Evolutionary conservation across 2,888 invertebrate genomes (phyloP).

Genomic region (Ditula angustiorana): DNA sequence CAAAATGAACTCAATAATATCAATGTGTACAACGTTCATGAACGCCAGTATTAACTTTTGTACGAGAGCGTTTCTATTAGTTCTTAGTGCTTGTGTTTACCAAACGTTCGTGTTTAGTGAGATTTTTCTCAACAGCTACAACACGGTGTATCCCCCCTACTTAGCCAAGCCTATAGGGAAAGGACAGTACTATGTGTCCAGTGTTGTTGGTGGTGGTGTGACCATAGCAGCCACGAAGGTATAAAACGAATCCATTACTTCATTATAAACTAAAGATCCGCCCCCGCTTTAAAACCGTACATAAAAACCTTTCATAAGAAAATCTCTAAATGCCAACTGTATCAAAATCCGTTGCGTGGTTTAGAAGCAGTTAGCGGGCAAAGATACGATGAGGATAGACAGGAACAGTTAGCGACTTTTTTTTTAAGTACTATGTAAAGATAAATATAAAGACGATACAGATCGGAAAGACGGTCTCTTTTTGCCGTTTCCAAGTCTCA

Average conservation of each 20-base stretch:
- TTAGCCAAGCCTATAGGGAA: conserved; percentile 57
- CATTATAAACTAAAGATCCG: no score
- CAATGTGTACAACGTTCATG: conserved; percentile 58
- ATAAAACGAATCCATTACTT: conserved; percentile 31
- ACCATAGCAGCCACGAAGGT: conserved; percentile 62
- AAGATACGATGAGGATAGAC: no score
- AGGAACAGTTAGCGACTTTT: no score
- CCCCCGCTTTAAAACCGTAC: no score
- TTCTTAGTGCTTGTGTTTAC: conserved; percentile 70
- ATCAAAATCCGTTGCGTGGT: no score
- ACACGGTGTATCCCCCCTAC: conserved; percentile 69
- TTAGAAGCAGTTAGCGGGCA: no score
- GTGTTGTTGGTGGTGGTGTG: conserved; percentile 48
- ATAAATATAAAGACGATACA: no score
- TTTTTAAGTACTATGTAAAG: no score
- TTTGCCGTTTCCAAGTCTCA: no score
- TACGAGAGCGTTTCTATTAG: conserved; percentile 65
- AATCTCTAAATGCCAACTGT: no score
- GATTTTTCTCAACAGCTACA: conserved; percentile 72
- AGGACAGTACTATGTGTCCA: conserved; percentile 47
- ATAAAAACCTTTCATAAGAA: no score
- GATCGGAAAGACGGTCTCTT: no score
- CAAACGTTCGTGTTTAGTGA: conserved; percentile 73
- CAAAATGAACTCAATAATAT: conserved; percentile 57
- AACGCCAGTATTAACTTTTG: conserved; percentile 61